These are phyloP conservation scores for Aricia artaxerxes DNA, from an alignment of 2,888 invertebrate species.

Conservation along the genomic window DNA sequence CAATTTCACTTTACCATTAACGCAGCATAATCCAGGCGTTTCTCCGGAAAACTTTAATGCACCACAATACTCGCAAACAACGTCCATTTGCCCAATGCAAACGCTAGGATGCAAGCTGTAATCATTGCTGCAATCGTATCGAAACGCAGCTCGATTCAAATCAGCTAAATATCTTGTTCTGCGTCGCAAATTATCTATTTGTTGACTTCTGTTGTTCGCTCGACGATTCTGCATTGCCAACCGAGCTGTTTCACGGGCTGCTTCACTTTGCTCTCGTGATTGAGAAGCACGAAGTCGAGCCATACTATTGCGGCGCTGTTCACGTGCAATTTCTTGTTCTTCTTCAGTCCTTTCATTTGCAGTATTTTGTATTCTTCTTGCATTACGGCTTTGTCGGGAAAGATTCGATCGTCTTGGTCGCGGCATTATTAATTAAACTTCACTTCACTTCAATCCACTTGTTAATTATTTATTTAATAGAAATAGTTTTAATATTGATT, in stretches of 20 bases:
- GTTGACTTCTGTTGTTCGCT: conserved; percentile 43
- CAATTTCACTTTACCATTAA: conserved; percentile 45
- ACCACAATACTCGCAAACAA: conserved; percentile 39
- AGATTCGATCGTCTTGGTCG: too few relatives aligned
- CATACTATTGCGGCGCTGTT: conserved; percentile 46
- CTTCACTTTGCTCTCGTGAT: conserved; percentile 46
- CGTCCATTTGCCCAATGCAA: conserved; percentile 46
- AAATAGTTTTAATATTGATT: too few relatives aligned
- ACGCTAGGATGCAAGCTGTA: conserved; percentile 45
- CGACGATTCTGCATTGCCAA: conserved; percentile 48
- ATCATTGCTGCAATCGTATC: conserved; percentile 46
- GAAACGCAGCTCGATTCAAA: conserved; percentile 51
- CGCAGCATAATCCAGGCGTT: conserved; percentile 47
- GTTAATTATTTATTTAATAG: too few relatives aligned
- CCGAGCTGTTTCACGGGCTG: conserved; percentile 49
- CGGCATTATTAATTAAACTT: too few relatives aligned
- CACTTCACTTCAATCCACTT: too few relatives aligned
- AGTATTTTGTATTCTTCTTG: too few relatives aligned
- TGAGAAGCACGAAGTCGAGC: conserved; percentile 47
- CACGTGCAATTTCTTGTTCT: too few relatives aligned
- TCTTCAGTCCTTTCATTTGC: too few relatives aligned
- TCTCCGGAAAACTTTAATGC: conserved; percentile 42
- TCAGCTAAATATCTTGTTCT: conserved; percentile 46
- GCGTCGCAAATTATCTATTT: conserved; percentile 35
- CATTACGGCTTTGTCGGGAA: too few relatives aligned